Evolutionary conservation across 2,797 vertebrate species (phyloP).

Genomic region (Passerculus sandwichensis): DNA sequence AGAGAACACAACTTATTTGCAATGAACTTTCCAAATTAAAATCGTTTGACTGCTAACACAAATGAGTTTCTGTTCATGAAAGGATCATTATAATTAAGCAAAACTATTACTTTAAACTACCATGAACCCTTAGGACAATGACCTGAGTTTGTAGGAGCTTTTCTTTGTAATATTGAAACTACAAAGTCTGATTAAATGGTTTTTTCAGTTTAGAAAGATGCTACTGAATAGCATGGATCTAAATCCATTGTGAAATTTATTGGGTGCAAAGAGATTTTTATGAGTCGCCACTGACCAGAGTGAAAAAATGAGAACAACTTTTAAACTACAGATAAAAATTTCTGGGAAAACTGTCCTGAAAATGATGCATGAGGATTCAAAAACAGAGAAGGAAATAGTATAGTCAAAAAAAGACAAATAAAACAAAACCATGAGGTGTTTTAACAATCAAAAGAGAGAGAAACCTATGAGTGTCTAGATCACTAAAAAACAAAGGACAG

Average conservation of each 20-base stretch:
- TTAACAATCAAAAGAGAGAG: neutral
- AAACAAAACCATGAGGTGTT: neutral
- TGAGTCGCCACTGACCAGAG: neutral
- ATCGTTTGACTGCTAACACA: slow-evolving; percentile 60
- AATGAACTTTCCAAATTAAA: slow-evolving; percentile 71
- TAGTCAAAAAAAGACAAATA: neutral
- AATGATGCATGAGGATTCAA: neutral
- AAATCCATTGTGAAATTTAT: neutral
- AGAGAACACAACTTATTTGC: slow-evolving; percentile 65
- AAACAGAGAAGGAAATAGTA: neutral
- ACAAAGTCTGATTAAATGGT: neutral
- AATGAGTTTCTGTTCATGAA: slow-evolving; percentile 57
- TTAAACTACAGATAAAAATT: neutral
- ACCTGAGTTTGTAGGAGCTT: neutral
- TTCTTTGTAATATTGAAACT: neutral
- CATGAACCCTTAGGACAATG: slow-evolving; percentile 46
- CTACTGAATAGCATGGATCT: neutral
- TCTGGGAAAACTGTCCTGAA: neutral
- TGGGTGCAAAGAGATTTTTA: neutral
- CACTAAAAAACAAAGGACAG: neutral
- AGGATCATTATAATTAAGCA: slow-evolving; percentile 55
- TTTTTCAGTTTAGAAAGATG: neutral
- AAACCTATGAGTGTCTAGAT: neutral
- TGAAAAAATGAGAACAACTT: neutral
- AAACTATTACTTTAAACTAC: slow-evolving; percentile 51